Evolutionary conservation across 2,113 vertebrate genomes (phyloP), one percentile per base, ranked within the genome.

Genomic region (Pangasianodon hypophthalmus): DNA sequence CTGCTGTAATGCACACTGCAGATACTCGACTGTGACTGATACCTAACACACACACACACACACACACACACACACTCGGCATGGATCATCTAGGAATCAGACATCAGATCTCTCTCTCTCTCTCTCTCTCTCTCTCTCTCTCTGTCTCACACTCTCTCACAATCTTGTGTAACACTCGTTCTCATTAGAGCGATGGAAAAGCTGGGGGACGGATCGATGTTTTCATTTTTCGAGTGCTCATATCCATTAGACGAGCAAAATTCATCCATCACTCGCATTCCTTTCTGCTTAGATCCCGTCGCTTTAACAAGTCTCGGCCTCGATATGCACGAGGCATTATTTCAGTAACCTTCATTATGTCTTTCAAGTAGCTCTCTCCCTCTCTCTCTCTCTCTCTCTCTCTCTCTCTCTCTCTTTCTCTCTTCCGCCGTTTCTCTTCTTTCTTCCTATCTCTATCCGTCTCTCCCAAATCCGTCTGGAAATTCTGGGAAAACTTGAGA

Each of bases 161-260:
- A 64, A 64, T 88, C 84, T 88, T 89, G 75, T 82, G 86, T 85
- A 91, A 90, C 92, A 91, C 90, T 75, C 85, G 58, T 89, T 89
- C 90, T 93, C 91, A 92, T 91, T 91, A 91, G 88, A 88, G 64
- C 77, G 79, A 93, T 88, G 92, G 92, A 89, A 87, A 91, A 93
- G 86, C 88, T 93, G 90, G 67, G 87, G 67, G 91, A 85, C 41
- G 79, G 90, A 92, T 93, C 91, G 89, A 91, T 93, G 88, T 92
- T 92, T 93, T 93, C 91, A 93, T 93, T 93, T 93, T 92, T 90
- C 90, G 84, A 91, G 90, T 89, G 90, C 90, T 90, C 87, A 91
- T 91, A 91, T 91, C 92, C 93, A 92, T 92, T 93, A 92, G 90
- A 93, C 13, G 84, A 84, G 75, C 48, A 56, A 91, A 88, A 91